These are phyloP conservation scores for Zaprionus capensis DNA, from an alignment of 1,140 invertebrate genomes.

Conservation along the genomic window DNA sequence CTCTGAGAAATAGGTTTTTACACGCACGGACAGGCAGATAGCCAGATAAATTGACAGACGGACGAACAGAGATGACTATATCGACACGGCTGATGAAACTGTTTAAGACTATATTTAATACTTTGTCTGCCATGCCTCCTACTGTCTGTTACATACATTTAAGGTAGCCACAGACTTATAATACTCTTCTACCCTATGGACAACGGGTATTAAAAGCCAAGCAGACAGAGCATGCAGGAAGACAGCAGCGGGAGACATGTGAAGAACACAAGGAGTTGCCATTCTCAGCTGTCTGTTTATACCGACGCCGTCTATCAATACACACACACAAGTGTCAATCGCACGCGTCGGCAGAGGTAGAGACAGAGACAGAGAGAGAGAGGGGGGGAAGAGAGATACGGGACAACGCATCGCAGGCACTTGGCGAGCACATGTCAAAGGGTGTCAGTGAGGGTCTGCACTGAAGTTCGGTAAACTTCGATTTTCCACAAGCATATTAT, in stretches of 20 bases:
- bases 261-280: slow-evolving; percentile 12
- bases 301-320: slow-evolving; percentile 5
- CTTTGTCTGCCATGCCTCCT: too few species aligned
- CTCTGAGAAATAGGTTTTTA: too few species aligned
- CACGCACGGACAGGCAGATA: too few species aligned
- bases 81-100: accelerated
- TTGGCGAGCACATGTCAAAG: slow-evolving; percentile 13
- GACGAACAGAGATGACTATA: too few species aligned
- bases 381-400: neutral
- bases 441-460: slow-evolving; percentile 1
- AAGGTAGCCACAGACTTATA: too few species aligned
- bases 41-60: too few species aligned
- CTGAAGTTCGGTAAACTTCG: slow-evolving; percentile 24
- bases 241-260: slow-evolving; percentile 15
- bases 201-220: neutral
- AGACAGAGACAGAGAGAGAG: neutral
- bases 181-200: too few species aligned
- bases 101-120: too few species aligned
- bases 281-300: slow-evolving; percentile 13
- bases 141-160: too few species aligned
- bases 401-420: neutral
- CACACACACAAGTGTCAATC: slow-evolving; percentile 29
- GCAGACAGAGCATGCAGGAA: neutral
- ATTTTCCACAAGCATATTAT: slow-evolving; percentile 59
- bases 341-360: slow-evolving; percentile 1